These are phyloP conservation scores for Archaeoteleia sp. DNA, from an alignment of 2,888 invertebrate genomes.

Conservation along the genomic window DNA sequence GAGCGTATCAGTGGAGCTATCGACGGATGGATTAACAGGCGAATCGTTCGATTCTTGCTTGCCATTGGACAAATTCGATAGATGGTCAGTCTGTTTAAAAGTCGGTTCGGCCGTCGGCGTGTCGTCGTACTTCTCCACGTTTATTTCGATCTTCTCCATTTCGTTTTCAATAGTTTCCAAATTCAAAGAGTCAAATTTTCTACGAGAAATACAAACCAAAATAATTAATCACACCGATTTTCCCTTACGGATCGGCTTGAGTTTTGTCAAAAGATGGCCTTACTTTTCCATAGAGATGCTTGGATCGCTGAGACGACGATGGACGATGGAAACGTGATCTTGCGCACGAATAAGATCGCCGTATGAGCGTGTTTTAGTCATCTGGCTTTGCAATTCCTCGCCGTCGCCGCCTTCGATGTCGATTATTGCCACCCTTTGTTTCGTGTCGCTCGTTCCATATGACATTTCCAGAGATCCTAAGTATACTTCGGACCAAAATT, in stretches of 20 bases:
- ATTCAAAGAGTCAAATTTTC: conserved; percentile 71
- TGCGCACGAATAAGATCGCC: conserved; percentile 86
- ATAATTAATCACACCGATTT: no score
- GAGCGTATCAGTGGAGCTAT: conserved; percentile 78
- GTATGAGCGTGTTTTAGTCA: conserved; percentile 90
- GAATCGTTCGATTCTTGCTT: conserved; percentile 65
- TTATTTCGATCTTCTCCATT: conserved; percentile 54
- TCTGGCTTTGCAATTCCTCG: conserved; percentile 76
- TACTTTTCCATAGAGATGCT: conserved; percentile 86
- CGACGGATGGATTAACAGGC: conserved; percentile 72
- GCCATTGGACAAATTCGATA: conserved; percentile 59
- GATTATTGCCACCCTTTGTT: conserved; percentile 68
- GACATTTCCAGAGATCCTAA: conserved; percentile 77
- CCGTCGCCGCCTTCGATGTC: conserved; percentile 70
- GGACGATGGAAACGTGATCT: conserved; percentile 77
- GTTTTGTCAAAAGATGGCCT: conserved; percentile 59
- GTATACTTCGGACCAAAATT: conserved; percentile 91
- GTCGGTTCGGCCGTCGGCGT: conserved; percentile 30
- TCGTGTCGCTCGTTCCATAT: conserved; percentile 73
- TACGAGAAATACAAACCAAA: no score
- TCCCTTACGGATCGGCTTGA: no score
- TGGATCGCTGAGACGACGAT: conserved; percentile 90
- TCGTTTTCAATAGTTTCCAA: conserved; percentile 68
- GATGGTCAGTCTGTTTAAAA: conserved; percentile 56
- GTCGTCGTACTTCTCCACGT: conserved; percentile 26